Conservation (phyloP, 2,888 invertebrate species). For the Tortrix viridana region DNA sequence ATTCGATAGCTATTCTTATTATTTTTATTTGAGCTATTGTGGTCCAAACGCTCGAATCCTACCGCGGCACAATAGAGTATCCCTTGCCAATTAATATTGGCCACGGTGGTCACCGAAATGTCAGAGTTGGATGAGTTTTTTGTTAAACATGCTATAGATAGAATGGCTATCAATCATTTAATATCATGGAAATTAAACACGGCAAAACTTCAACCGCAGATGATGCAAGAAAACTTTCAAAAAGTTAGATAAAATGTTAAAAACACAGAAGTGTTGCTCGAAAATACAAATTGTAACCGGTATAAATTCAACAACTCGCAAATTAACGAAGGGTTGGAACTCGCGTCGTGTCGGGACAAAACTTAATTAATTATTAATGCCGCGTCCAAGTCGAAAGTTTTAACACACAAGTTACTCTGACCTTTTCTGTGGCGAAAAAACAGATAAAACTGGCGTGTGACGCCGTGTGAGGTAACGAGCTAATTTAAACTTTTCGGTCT, state of each 20-base stretch:
- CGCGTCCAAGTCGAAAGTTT: constrained; percentile 59
- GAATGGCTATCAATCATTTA: constrained; percentile 56
- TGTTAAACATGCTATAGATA: constrained; percentile 55
- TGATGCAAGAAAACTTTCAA: constrained; percentile 28
- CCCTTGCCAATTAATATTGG: constrained; percentile 83
- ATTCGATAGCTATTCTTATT: constrained; percentile 66
- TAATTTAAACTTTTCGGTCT: constrained; percentile 83
- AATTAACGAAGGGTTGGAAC: constrained; percentile 55
- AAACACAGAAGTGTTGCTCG: not conserved
- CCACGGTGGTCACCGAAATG: constrained; percentile 76
- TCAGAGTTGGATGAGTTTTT: constrained; percentile 73
- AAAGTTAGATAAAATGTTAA: constrained; percentile 2
- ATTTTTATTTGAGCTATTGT: constrained; percentile 73
- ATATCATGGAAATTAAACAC: constrained; percentile 33
- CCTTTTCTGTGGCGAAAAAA: constrained; percentile 77
- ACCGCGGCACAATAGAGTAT: constrained; percentile 61
- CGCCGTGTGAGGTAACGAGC: constrained; percentile 80
- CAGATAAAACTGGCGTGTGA: constrained; percentile 73
- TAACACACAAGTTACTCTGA: constrained; percentile 71
- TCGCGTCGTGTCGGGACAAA: constrained; percentile 48
- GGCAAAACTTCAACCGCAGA: constrained; percentile 3
- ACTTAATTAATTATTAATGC: constrained; percentile 75
- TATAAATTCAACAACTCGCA: constrained; percentile 46
- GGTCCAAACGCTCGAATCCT: constrained; percentile 69
- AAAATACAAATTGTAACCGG: constrained; percentile 22